Evolutionary conservation across 2,113 vertebrate genomes (phyloP).

Genomic region (Heterotilapia buettikoferi): DNA sequence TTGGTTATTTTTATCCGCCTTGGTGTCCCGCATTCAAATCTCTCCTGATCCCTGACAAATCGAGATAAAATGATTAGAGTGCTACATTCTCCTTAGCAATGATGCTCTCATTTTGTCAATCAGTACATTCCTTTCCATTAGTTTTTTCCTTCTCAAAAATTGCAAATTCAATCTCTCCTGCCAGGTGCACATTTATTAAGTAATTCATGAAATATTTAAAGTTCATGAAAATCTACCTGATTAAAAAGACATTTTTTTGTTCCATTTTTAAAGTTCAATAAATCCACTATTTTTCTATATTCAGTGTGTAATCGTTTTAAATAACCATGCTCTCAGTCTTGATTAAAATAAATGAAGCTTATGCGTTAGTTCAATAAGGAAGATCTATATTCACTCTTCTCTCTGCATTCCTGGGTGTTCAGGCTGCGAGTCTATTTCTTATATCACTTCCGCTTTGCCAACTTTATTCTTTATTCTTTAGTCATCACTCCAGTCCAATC

Average conservation of each 20-base stretch:
- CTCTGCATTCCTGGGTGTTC: background rate
- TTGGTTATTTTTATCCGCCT: fast-evolving
- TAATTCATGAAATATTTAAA: background rate
- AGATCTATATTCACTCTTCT: background rate
- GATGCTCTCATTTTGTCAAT: background rate
- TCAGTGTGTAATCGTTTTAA: background rate
- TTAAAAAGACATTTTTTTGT: background rate
- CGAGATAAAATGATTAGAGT: background rate
- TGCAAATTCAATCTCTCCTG: background rate
- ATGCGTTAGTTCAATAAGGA: background rate
- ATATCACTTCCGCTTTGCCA: background rate
- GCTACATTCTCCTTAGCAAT: background rate
- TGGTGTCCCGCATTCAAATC: background rate
- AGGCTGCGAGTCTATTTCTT: background rate
- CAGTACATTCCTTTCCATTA: background rate
- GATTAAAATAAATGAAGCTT: background rate
- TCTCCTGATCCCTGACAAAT: background rate
- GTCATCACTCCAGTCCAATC: background rate
- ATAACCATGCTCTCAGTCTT: background rate
- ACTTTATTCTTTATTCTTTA: background rate
- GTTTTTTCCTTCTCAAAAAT: background rate
- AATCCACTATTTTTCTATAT: background rate
- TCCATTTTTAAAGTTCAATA: background rate
- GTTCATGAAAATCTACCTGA: background rate
- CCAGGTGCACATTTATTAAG: background rate